Evolutionary conservation across 2,113 vertebrate genomes (phyloP), one percentile per base, ranked within the genome.

Genomic region (Anhinga anhinga): DNA sequence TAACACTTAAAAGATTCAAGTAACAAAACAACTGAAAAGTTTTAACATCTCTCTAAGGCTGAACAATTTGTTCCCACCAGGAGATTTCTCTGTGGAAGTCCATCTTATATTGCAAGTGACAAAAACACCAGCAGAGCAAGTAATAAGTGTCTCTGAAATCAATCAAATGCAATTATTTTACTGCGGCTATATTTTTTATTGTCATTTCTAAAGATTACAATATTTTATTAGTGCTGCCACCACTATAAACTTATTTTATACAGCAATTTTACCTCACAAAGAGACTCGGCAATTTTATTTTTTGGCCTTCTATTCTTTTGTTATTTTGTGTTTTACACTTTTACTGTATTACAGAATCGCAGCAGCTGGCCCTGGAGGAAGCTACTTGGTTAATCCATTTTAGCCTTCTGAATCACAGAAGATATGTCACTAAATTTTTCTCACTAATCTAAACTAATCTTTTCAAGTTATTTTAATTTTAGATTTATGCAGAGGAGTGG

Each of bases 141-240:
- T 80, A 95, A 67, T 96, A 92, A 91, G 56, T 72, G 78, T 61
- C 82, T 79, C 92, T 93, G 90, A 95, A 96, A 95, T 96, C 95
- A 96, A 96, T 93, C 95, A 94, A 86, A 96, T 45, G 63, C 82
- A 91, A 96, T 96, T 96, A 94, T 91, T 95, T 96, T 83, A 86
- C 79, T 63, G 67, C 79, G 91, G 86, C 66, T 88, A 30, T 89
- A 90, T 92, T 91, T 95, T 89, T 85, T 65, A 73, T 50, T 95
- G 62, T 62, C 5, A 5, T 91, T 95, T 93, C 92, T 79, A 80
- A 88, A 88, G 63, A 95, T 85, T 85, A 87, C 63, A 93, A 71
- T 96, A 96, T 88, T 95, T 95, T 96, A 94, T 94, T 93, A 88
- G 50, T 23, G 34, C 89, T 89, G 38, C 19, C 52, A 66, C 38